Percentiles rank a stretch among this genome's conserved stretches.
Conservation (phyloP, 2,797 vertebrate genomes). For the Lutjanus campechanus region DNA sequence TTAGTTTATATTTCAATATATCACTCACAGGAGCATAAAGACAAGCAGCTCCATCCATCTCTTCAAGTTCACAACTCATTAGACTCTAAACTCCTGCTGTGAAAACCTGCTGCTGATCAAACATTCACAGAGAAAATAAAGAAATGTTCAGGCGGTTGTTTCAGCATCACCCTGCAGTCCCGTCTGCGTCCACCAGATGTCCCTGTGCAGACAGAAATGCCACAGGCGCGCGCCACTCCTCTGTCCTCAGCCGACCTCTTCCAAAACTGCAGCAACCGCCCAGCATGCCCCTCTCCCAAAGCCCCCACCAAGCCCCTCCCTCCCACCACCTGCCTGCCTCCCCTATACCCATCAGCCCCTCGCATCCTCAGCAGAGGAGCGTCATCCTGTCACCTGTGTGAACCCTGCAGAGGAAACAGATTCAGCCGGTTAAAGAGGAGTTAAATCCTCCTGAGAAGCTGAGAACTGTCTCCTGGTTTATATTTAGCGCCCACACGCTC, state of each 20-base stretch:
- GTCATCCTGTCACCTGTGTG: constrained; percentile 32
- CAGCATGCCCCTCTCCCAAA: constrained; percentile 8
- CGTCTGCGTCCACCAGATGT: constrained; percentile 75
- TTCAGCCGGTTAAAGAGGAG: constrained; percentile 50
- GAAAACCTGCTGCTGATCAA: not conserved
- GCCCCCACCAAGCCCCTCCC: not conserved
- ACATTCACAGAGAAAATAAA: fast-evolving
- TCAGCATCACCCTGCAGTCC: constrained; percentile 43
- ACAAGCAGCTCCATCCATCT: not conserved
- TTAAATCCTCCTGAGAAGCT: constrained; percentile 56
- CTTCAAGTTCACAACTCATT: too few relatives aligned
- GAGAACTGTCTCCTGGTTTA: constrained; percentile 45
- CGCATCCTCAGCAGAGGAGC: constrained; percentile 11
- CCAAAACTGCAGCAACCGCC: constrained; percentile 50
- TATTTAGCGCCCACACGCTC: constrained; percentile 47
- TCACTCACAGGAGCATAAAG: not conserved
- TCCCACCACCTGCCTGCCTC: not conserved
- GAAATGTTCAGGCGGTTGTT: not conserved
- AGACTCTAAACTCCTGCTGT: not conserved
- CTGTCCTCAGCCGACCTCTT: constrained; percentile 82
- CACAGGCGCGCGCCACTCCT: constrained; percentile 12
- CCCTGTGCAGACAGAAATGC: constrained; percentile 77
- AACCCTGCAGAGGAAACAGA: constrained; percentile 50
- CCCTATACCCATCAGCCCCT: constrained; percentile 43
- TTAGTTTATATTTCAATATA: not conserved